A percentile compares a stretch with the other conserved stretches of the same genome.
phyloP scores from a whole-genome alignment of 2,113 vertebrate species.

The Crotalus viridis region DNA sequence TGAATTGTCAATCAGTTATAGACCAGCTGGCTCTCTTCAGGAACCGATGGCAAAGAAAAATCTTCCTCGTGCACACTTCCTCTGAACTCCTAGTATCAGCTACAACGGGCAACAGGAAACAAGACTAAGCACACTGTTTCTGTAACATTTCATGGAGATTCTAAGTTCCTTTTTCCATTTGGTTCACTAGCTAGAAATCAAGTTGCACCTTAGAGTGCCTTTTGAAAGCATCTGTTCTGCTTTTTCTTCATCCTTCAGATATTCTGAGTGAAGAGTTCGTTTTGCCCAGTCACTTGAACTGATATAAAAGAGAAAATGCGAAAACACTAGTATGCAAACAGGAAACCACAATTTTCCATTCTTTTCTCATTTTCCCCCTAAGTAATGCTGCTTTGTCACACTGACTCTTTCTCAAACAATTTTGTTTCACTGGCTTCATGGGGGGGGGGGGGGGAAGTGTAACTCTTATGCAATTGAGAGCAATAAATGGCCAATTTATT shows the following conservation, averaged over 20 bases:
- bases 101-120: constrained; percentile 1
- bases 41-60: not conserved
- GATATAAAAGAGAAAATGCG: not conserved
- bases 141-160: not conserved
- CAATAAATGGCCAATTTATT: not conserved
- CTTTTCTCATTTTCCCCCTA: not conserved
- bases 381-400: fast-evolving
- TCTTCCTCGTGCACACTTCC: not conserved
- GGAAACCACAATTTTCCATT: constrained; percentile 23
- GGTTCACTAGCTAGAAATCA: not conserved
- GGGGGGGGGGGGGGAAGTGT: no score
- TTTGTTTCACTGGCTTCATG: not conserved
- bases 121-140: not conserved
- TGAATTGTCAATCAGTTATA: not conserved
- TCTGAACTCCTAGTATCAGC: not conserved
- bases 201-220: not conserved
- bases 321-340: not conserved
- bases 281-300: not conserved
- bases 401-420: fast-evolving
- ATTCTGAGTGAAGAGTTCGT: not conserved
- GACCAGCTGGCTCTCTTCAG: not conserved
- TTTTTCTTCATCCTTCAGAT: not conserved
- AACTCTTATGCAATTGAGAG: not conserved
- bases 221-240: fast-evolving
- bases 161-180: not conserved